Percentiles rank a stretch among this genome's conserved stretches.
Evolutionary conservation across 1,140 invertebrate genomes (phyloP).

Genomic region (Hylaeus volcanicus): DNA sequence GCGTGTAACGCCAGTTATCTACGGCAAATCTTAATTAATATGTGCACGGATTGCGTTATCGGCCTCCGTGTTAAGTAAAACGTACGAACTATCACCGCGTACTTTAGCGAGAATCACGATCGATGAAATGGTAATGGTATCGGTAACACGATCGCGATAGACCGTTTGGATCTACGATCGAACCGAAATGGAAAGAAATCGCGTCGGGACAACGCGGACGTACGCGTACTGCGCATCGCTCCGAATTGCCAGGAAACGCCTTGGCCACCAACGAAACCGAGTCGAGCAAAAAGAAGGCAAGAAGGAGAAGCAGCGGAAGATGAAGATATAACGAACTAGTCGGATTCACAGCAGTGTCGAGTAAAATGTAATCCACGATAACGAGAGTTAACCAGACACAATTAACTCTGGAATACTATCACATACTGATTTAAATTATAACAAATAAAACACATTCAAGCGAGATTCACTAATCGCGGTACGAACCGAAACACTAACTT

Average conservation of each 20-base stretch:
- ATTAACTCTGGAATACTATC: too few species aligned
- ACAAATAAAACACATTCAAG: too few species aligned
- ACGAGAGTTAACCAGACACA: too few species aligned
- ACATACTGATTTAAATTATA: too few species aligned
- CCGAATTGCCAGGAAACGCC: constrained; percentile 52
- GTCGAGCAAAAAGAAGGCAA: constrained; percentile 8
- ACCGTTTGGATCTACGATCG: neutral
- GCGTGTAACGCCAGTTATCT: neutral
- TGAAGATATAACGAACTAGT: constrained; percentile 27
- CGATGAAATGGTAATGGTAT: neutral
- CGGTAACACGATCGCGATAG: too few species aligned
- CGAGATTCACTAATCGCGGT: too few species aligned
- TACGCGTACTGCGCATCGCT: constrained; percentile 46
- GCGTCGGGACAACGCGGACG: constrained; percentile 12
- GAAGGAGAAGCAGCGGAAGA: constrained; percentile 28
- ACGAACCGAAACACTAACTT: neutral
- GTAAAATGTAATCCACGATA: too few species aligned
- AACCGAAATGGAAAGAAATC: neutral
- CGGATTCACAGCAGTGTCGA: too few species aligned
- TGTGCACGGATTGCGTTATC: neutral
- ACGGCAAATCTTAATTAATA: constrained; percentile 3
- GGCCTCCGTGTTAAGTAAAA: neutral
- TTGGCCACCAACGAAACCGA: constrained; percentile 38
- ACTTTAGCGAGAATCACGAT: constrained; percentile 1
- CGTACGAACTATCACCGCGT: constrained; percentile 30